Evolutionary conservation across 2,797 vertebrate genomes (phyloP).

Genomic region (Spinus olivaceus): DNA sequence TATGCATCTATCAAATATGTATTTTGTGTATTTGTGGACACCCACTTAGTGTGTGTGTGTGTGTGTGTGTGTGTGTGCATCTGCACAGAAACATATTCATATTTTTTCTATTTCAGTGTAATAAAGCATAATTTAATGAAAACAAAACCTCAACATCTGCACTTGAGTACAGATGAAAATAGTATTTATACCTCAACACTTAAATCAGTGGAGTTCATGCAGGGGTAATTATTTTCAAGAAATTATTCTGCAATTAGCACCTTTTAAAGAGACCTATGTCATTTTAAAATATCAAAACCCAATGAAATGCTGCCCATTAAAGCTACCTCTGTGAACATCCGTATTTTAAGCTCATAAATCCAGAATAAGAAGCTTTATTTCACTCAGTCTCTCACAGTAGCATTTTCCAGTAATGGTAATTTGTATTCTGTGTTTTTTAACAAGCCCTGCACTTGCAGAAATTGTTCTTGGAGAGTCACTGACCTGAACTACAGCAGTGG

Average conservation of each 20-base stretch:
- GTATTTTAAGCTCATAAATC: not conserved
- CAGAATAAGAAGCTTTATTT: not conserved
- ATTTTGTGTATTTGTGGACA: fast-evolving
- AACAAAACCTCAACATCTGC: not conserved
- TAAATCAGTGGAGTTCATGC: not conserved
- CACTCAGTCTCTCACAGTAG: not conserved
- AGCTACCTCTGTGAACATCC: not conserved
- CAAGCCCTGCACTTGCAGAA: not conserved
- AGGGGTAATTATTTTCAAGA: not conserved
- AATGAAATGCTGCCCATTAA: not conserved
- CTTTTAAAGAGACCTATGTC: not conserved
- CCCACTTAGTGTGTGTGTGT: not conserved
- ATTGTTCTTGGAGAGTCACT: not conserved
- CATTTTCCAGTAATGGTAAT: not conserved
- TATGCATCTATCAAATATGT: not conserved
- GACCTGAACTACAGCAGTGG: not conserved
- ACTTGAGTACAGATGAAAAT: not conserved
- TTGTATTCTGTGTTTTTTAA: not conserved
- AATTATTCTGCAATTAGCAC: not conserved
- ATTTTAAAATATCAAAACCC: not conserved
- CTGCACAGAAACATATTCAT: not conserved
- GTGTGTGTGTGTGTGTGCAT: too few species aligned
- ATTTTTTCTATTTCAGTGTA: not conserved
- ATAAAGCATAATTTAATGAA: not conserved
- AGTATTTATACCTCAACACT: not conserved